A percentile compares a stretch with the other conserved stretches of the same genome.
phyloP scores from a whole-genome alignment of 2,888 invertebrate species.

The Clepsis dumicolana region DNA sequence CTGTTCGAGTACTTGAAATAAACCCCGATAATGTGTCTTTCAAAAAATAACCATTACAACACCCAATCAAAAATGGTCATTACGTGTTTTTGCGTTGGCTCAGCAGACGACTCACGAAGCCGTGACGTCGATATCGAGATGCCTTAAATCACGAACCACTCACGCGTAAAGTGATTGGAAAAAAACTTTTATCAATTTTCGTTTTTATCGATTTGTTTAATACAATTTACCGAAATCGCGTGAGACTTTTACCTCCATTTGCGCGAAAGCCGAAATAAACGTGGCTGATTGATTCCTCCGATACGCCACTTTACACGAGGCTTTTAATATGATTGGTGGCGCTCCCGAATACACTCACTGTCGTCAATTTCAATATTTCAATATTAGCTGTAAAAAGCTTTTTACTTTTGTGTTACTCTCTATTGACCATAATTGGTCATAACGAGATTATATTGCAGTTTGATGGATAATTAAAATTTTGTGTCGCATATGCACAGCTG shows the following conservation, averaged over 20 bases:
- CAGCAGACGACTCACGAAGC: constrained; percentile 53
- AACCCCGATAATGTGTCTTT: too few relatives aligned
- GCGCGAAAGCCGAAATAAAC: constrained; percentile 61
- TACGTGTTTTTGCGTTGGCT: constrained; percentile 55
- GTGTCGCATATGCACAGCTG: constrained; percentile 1
- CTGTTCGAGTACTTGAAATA: too few relatives aligned
- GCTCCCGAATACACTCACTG: constrained; percentile 49
- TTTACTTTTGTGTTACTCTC: constrained; percentile 42
- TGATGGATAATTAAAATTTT: constrained; percentile 13
- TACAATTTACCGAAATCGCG: constrained; percentile 71
- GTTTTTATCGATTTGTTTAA: constrained; percentile 72
- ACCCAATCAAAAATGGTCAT: constrained; percentile 55
- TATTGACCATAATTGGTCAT: constrained; percentile 35
- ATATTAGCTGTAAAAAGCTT: constrained; percentile 38
- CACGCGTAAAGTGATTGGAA: constrained; percentile 75
- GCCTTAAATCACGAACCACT: constrained; percentile 76
- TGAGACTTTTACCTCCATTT: constrained; percentile 73
- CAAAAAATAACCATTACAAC: too few relatives aligned
- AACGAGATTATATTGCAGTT: constrained; percentile 23
- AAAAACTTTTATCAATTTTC: constrained; percentile 63
- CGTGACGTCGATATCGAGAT: constrained; percentile 58
- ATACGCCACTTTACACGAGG: constrained; percentile 50
- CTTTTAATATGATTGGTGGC: constrained; percentile 56
- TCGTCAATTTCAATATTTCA: constrained; percentile 50
- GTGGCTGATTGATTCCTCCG: constrained; percentile 48